These are phyloP conservation scores for Lepisosteus oculatus DNA, from an alignment of 2,113 vertebrate species.

Conservation along the genomic window DNA sequence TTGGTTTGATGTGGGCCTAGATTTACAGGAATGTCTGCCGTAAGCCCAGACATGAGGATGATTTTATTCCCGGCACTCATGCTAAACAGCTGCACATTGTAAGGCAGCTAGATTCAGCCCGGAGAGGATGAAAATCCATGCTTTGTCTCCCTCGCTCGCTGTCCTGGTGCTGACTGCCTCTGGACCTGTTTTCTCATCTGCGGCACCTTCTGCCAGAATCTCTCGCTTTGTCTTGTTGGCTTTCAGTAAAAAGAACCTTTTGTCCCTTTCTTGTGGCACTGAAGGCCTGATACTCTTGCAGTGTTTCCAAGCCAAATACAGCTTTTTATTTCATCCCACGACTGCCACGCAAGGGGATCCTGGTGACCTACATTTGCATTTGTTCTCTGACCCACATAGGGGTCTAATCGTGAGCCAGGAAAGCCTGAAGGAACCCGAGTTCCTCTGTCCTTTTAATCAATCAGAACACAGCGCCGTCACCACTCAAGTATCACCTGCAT, in stretches of 20 bases:
- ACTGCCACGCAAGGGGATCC: constrained; percentile 58
- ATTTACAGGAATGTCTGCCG: constrained; percentile 1
- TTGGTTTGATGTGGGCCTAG: background rate
- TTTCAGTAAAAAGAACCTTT: constrained; percentile 28
- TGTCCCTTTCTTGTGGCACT: constrained; percentile 12
- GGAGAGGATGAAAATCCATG: background rate
- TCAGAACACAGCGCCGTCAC: constrained; percentile 27
- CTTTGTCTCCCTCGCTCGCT: constrained; percentile 10
- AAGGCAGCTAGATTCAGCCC: constrained; percentile 14
- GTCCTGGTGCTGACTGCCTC: background rate
- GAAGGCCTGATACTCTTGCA: background rate
- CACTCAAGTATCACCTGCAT: constrained; percentile 31
- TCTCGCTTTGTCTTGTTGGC: background rate
- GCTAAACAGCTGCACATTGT: constrained; percentile 19
- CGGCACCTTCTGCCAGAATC: background rate
- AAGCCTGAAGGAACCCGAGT: constrained; percentile 28
- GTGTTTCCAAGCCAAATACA: background rate
- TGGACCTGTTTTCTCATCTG: background rate
- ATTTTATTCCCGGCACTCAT: constrained; percentile 22
- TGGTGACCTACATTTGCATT: constrained; percentile 68
- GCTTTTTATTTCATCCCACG: constrained; percentile 41
- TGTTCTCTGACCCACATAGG: constrained; percentile 64
- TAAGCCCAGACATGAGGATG: constrained; percentile 8
- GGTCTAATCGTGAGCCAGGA: constrained; percentile 49
- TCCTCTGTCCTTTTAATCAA: constrained; percentile 40